phyloP scores from a whole-genome alignment of 2,113 vertebrate genomes.

The Enhydra lutris region DNA sequence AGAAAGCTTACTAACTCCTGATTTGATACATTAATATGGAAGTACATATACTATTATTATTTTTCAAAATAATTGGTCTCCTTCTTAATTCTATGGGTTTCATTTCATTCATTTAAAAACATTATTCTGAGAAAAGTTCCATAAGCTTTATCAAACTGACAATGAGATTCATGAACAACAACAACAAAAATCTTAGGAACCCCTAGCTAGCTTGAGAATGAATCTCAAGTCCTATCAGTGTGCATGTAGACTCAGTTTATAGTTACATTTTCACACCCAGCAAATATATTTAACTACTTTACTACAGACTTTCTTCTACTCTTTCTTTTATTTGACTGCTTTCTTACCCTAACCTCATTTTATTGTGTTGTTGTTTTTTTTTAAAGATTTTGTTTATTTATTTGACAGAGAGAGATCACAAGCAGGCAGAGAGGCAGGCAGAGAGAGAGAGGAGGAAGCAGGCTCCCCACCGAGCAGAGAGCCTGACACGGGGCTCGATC shows the following conservation, averaged over 20 bases:
- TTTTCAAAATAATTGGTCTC: slow-evolving; percentile 32
- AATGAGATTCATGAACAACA: not conserved
- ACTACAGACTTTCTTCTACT: not conserved
- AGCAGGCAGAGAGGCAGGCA: too few species aligned
- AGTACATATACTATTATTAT: not conserved
- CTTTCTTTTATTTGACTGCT: not conserved
- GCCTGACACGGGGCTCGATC: too few species aligned
- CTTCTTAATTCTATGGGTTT: not conserved
- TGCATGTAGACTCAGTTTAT: not conserved
- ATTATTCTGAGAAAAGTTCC: not conserved
- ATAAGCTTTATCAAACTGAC: not conserved
- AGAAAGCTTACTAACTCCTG: not conserved
- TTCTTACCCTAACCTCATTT: not conserved
- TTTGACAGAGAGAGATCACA: too few species aligned
- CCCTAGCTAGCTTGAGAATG: not conserved
- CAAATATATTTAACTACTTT: not conserved
- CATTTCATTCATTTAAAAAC: not conserved
- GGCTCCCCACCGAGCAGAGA: too few species aligned
- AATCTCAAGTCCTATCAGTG: not conserved
- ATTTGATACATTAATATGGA: not conserved
- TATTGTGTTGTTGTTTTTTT: not conserved
- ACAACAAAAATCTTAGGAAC: not conserved
- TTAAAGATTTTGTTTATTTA: too few species aligned
- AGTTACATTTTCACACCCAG: not conserved
- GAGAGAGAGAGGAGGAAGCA: too few species aligned